Evolutionary conservation across 2,888 invertebrate species (phyloP).

Genomic region (Oxyteleia sp.): DNA sequence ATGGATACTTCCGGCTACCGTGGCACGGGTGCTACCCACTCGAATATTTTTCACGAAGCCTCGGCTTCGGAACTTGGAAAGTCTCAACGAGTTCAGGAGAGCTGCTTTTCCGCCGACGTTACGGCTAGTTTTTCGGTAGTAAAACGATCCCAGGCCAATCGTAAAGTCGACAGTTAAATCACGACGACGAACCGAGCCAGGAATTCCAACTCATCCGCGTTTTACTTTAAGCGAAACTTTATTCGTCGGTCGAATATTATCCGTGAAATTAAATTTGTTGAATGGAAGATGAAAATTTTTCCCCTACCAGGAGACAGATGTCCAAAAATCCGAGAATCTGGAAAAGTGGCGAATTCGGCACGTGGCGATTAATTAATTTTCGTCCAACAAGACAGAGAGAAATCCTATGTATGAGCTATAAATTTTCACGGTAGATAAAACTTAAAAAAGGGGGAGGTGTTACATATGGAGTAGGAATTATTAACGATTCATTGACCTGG

Average conservation of each 20-base stretch:
- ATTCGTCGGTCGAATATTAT: conserved; percentile 34
- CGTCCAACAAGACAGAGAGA: not conserved
- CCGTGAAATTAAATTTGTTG: conserved; percentile 41
- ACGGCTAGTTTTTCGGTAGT: conserved; percentile 58
- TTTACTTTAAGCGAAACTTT: conserved; percentile 45
- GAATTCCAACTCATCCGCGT: conserved; percentile 34
- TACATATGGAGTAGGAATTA: conserved; percentile 50
- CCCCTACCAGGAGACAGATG: too few relatives aligned
- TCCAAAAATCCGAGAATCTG: too few relatives aligned
- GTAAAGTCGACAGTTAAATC: conserved; percentile 67
- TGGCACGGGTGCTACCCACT: conserved; percentile 17
- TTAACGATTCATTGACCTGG: conserved; percentile 37
- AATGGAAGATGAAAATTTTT: conserved; percentile 21
- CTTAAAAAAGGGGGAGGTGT: not conserved
- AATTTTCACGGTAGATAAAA: conserved; percentile 27
- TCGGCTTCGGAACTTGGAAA: conserved; percentile 45
- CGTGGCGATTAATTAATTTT: not conserved
- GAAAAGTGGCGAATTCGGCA: not conserved
- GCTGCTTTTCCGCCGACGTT: conserved; percentile 53
- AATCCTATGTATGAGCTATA: not conserved
- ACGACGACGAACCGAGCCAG: conserved; percentile 30
- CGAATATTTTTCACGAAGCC: conserved; percentile 43
- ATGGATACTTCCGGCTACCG: conserved; percentile 60
- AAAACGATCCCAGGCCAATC: conserved; percentile 63
- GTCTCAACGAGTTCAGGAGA: conserved; percentile 51